Evolutionary conservation across 2,797 vertebrate genomes (phyloP).

Genomic region (Manis pentadactyla): DNA sequence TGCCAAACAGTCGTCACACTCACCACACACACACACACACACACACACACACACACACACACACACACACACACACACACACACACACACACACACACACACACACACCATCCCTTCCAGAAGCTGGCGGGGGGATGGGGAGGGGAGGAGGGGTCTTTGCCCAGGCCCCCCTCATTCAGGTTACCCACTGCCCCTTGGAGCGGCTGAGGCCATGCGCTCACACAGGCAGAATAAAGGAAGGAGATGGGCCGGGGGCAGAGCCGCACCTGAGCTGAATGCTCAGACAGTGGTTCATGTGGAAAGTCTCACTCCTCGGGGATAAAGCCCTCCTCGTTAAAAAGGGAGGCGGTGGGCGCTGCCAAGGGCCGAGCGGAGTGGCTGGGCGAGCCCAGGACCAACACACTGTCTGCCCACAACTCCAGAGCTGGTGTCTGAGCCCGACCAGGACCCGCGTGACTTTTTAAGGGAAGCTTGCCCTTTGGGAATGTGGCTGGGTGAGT

Average conservation of each 20-base stretch:
- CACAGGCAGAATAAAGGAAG: background rate
- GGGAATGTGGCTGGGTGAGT: fast-evolving
- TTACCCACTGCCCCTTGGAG: fast-evolving
- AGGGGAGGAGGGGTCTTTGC: fast-evolving
- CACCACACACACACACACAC: fast-evolving
- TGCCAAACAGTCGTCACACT: too few species aligned
- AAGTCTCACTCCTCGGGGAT: fast-evolving
- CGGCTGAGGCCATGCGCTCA: fast-evolving
- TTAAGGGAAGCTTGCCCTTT: fast-evolving
- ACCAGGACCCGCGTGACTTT: fast-evolving
- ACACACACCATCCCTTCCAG: too few species aligned
- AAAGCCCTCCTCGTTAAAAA: background rate
- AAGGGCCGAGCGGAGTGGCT: background rate
- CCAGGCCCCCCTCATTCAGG: fast-evolving
- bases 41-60: fast-evolving
- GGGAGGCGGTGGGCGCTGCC: fast-evolving
- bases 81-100: fast-evolving
- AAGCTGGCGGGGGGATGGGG: too few species aligned
- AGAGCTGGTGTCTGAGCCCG: fast-evolving
- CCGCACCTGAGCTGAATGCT: background rate
- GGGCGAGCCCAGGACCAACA: fast-evolving
- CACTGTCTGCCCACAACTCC: background rate
- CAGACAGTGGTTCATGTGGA: background rate
- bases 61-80: fast-evolving
- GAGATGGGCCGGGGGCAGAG: fast-evolving